Base-by-base conservation (phyloP, 1,140 invertebrate species). In the Trichogramma pretiosum region DNA sequence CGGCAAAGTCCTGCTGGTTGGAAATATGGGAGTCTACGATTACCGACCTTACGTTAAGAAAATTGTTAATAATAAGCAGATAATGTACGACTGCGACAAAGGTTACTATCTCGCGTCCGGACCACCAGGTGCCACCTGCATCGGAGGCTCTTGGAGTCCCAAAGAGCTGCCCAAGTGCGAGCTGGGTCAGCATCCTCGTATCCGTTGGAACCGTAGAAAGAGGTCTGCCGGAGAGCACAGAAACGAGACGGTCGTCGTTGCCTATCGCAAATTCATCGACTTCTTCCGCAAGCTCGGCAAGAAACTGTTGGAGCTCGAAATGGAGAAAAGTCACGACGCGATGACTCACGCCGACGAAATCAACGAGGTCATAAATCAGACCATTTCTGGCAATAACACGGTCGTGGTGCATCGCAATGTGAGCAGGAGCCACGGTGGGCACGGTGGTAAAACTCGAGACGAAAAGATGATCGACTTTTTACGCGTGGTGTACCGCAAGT, bases 1-100 rank as follows among this genome's bases (percentile, higher is more conserved):
- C 58, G 94, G 94, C 8, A 89, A 92, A 65, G 89, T 98, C 0
- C 73, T 96, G 11, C 70, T 98, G 1, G 92, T 98, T 2, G 94
- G 93, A 3, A 93, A 94, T 60, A 96, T 97, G 90, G 94, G 94
- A 0, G 77, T 94, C 24, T 98, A 98, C 65, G 93, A 97, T 65
- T 98, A 97, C 63, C 72, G 92, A n/a, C 87, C 91, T 0, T 98
- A 98, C 62, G 93, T 98, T 0, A 83, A 81, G 58, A 93, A 91
- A 71, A 63, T 83, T n/a, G 78, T 81, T 1, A 94, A 93, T 66
- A 95, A 96, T 61, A 90, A 94, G 54, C 89, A 96, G 65, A 96
- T 98, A 22, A 90, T 93, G 82, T 98, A 94, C 67, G 89, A 95
- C 56, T 98, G 94, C 65, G 83, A 94, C 50, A 89, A 90, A 61